A percentile compares a stretch with the other conserved stretches of the same genome.
These are phyloP conservation scores for Callosobruchus maculatus DNA, from an alignment of 2,888 invertebrate species.

Conservation along the genomic window DNA sequence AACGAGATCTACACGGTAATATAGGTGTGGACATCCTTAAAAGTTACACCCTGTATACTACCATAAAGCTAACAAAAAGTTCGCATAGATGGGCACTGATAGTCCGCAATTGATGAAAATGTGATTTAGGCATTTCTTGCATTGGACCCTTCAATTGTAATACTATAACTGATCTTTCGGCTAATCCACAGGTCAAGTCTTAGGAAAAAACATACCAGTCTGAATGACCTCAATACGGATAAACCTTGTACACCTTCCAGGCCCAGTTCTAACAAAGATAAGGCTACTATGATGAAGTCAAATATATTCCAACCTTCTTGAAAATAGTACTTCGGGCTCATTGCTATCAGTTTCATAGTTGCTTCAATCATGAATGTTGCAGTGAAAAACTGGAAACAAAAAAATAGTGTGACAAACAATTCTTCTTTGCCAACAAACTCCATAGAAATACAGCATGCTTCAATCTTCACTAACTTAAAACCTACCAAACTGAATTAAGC, in stretches of 20 bases:
- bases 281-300: conserved; percentile 95
- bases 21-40: too few relatives aligned
- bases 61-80: too few relatives aligned
- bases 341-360: conserved; percentile 88
- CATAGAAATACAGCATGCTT: neutral
- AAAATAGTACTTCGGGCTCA: conserved; percentile 96
- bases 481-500: too few relatives aligned
- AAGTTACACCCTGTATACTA: too few relatives aligned
- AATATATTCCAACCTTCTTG: conserved; percentile 99
- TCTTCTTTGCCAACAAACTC: too few relatives aligned
- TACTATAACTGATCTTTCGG: too few relatives aligned
- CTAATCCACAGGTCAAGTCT: neutral
- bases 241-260: conserved; percentile 93
- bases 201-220: conserved; percentile 73
- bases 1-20: too few relatives aligned
- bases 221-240: conserved; percentile 94
- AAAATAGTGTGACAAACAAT: conserved; percentile 2
- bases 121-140: too few relatives aligned
- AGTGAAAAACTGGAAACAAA: conserved; percentile 83
- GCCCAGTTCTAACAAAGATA: conserved; percentile 91
- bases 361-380: conserved; percentile 96
- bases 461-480: too few relatives aligned
- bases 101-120: too few relatives aligned
- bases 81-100: too few relatives aligned
- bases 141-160: too few relatives aligned